Evolutionary conservation across 2,113 vertebrate species (phyloP).

Genomic region (Dicerorhinus sumatrensis): DNA sequence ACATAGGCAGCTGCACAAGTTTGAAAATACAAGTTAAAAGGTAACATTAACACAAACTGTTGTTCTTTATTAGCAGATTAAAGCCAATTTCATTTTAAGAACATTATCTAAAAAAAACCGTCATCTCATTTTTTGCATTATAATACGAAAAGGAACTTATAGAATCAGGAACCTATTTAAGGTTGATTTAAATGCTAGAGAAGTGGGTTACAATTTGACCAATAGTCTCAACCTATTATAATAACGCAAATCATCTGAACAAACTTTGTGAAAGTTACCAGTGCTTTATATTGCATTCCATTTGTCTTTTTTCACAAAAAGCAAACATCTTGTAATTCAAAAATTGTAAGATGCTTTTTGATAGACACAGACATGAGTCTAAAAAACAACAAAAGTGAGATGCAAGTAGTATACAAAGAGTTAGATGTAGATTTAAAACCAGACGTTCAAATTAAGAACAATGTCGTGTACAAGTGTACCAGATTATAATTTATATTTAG

Average conservation of each 20-base stretch:
- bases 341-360: not conserved
- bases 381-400: not conserved
- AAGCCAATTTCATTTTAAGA: constrained; percentile 37
- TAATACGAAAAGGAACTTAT: not conserved
- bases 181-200: constrained; percentile 28
- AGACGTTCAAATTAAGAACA: not conserved
- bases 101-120: not conserved
- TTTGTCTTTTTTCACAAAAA: not conserved
- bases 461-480: not conserved
- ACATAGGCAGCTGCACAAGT: not conserved
- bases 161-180: not conserved
- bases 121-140: not conserved
- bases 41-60: not conserved
- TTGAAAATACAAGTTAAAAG: not conserved
- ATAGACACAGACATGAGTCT: not conserved
- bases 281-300: not conserved
- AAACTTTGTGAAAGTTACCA: not conserved
- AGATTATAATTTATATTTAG: not conserved
- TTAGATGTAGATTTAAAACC: not conserved
- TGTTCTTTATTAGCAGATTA: not conserved
- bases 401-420: not conserved
- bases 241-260: not conserved
- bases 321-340: not conserved
- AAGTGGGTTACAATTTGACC: not conserved
- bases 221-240: not conserved